Base-by-base conservation (phyloP, 2,113 vertebrate genomes). In the Puma concolor region DNA sequence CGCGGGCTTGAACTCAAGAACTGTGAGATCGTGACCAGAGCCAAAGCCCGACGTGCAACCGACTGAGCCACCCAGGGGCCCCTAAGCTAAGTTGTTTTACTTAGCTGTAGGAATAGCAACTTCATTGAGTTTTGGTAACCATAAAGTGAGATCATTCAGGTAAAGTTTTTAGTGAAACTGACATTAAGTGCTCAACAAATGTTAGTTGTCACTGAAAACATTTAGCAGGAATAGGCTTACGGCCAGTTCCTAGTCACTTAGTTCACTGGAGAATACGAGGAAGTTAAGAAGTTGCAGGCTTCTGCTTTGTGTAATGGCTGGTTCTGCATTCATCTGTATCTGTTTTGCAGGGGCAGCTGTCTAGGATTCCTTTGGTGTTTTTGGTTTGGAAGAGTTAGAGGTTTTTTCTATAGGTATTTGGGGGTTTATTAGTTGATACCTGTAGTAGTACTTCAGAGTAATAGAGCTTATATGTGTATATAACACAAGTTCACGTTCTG, bases 121-220 rank as follows among this genome's bases (percentile, higher is more conserved):
- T 82, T 69, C 36, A 33, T 86, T 96, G 81, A 19, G 54, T 87
- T 94, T 97, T 76, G 54, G 16, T 84, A n/a, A 90, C 54, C 64
- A 33, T 89, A 85, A 92, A 83, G 48, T 86, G 38, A 96, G 33
- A 71, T 80, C 38, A 36, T 36, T 38, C 52, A 87, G n/a, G 27
- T 93, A 48, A 64, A 80, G 36, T 82, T 77, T 76, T 88, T 74
- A 94, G 31, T 48, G 33, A 94, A 72, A 4, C 64, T 90, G 36
- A 57, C 92, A 31, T 52, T 82, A 77, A 86, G 29, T 90, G 23
- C n/a, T 38, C 38, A 44, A 23, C 31, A 92, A 94, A 81, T 87
- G n/a, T 77, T 92, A 36, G 29, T n/a, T 71, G 10, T 88, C 67
- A 36, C 88, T 96, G 72, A 76, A 50, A 38, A 95, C 79, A 66